Percentiles rank a stretch among this genome's conserved stretches.
These are phyloP conservation scores for Poecilobothrus nobilitatus DNA, from an alignment of 2,888 invertebrate genomes.

Conservation along the genomic window DNA sequence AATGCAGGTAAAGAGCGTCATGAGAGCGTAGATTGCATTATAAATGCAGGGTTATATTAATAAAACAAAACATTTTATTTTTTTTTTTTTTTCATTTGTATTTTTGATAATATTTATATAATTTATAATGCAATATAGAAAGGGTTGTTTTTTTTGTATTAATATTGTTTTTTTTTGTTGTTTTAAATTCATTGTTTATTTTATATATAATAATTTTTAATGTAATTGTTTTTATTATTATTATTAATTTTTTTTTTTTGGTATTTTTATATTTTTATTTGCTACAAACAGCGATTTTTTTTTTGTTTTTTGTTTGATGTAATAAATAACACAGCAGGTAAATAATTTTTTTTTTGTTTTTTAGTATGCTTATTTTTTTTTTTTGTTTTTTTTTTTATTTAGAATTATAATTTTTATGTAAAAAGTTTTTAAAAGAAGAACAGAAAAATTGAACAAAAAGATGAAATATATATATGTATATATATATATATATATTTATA, in stretches of 20 bases:
- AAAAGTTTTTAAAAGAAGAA: not conserved
- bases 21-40: too few relatives aligned
- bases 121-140: constrained; percentile 28
- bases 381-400: too few relatives aligned
- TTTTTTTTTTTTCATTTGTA: constrained; percentile 23
- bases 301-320: constrained; percentile 12
- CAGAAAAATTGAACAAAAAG: not conserved
- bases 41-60: too few relatives aligned
- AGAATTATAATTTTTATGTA: not conserved
- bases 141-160: constrained; percentile 29
- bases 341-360: not conserved
- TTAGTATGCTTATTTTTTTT: too few relatives aligned
- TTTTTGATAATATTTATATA: constrained; percentile 2
- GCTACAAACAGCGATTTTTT: constrained; percentile 17
- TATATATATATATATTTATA: not conserved
- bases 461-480: not conserved
- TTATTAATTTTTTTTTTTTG: constrained; percentile 13
- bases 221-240: constrained; percentile 20
- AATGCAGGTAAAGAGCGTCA: too few relatives aligned
- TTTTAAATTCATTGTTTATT: constrained; percentile 19
- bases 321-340: constrained; percentile 4
- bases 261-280: too few relatives aligned
- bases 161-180: constrained; percentile 20
- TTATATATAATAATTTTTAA: not conserved
- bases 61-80: constrained; percentile 19